Evolutionary conservation across 2,888 invertebrate species (phyloP).

Genomic region (Eilema caniola): DNA sequence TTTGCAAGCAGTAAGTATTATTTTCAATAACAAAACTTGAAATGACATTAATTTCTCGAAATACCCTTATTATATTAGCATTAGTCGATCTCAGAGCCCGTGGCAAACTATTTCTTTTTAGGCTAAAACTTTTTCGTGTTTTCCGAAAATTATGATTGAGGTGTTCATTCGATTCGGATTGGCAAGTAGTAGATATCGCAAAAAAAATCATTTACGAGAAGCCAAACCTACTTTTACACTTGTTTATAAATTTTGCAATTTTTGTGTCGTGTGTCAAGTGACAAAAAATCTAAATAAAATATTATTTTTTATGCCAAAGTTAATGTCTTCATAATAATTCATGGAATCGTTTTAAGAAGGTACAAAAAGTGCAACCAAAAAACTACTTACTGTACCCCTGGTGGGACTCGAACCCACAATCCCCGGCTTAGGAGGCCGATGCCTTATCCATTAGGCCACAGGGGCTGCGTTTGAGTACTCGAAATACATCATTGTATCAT

Average conservation of each 20-base stretch:
- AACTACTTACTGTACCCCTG: slow-evolving; percentile 84
- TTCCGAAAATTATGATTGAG: no score
- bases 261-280: no score
- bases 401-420: slow-evolving; percentile 93
- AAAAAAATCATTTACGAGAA: no score
- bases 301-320: background rate
- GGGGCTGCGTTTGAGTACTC: slow-evolving; percentile 71
- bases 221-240: no score
- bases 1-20: no score
- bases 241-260: background rate
- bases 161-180: no score
- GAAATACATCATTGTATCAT: slow-evolving; percentile 26
- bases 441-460: slow-evolving; percentile 93
- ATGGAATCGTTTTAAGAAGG: background rate
- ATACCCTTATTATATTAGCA: background rate
- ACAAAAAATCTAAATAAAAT: no score
- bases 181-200: no score
- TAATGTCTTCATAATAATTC: background rate
- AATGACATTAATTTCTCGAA: background rate
- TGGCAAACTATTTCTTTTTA: no score
- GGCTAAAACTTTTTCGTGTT: no score
- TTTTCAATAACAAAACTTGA: background rate
- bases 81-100: no score
- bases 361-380: slow-evolving; percentile 21
- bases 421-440: slow-evolving; percentile 93